Conservation (phyloP, 2,797 vertebrate species). For the Spheniscus humboldti region DNA sequence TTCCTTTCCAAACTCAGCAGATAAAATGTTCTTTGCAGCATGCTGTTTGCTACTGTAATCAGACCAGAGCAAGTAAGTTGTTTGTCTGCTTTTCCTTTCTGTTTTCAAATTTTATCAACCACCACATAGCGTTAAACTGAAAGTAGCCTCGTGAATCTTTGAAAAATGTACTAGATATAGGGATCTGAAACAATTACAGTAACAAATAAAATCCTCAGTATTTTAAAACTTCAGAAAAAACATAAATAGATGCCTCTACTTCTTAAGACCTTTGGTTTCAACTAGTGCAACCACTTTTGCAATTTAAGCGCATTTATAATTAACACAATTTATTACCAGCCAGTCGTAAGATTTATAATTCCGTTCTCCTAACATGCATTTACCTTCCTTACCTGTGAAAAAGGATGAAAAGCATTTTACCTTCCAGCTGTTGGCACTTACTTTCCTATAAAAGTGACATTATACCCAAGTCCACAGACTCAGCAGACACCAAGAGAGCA, state of each 20-base stretch:
- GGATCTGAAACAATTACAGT: neutral
- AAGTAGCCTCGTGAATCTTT: neutral
- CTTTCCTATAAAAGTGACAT: conserved; percentile 31
- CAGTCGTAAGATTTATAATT: neutral
- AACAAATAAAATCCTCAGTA: neutral
- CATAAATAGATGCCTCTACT: neutral
- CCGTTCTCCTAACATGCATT: neutral
- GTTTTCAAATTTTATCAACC: neutral
- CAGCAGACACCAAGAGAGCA: conserved; percentile 64
- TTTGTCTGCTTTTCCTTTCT: neutral
- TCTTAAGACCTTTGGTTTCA: neutral
- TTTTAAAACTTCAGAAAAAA: neutral
- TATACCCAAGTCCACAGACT: conserved; percentile 61
- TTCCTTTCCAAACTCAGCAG: neutral
- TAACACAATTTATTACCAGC: neutral
- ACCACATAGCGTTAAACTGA: neutral
- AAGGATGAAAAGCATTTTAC: neutral
- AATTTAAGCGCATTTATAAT: conserved; percentile 23
- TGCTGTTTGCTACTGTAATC: neutral
- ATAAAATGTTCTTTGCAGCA: neutral
- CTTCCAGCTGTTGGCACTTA: neutral
- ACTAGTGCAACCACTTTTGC: neutral
- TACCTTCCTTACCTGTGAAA: neutral
- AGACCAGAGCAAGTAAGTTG: neutral
- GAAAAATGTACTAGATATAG: neutral